Percentiles rank a stretch among this genome's conserved stretches.
phyloP scores from a whole-genome alignment of 2,797 vertebrate species.

The Hephaestus fuliginosus region DNA sequence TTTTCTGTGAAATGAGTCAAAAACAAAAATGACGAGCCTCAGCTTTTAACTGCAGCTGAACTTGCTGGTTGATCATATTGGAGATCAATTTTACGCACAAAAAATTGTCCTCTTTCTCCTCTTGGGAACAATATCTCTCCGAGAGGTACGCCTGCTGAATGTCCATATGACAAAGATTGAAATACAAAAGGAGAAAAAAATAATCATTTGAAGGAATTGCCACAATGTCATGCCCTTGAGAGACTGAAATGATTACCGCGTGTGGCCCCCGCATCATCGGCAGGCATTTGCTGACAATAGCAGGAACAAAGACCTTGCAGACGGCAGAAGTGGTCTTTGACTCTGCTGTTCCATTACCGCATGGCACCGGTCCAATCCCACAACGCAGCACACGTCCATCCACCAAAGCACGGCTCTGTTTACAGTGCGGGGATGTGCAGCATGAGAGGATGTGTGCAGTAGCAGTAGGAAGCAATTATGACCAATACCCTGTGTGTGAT shows the following conservation, averaged over 20 bases:
- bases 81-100: not conserved
- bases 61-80: not conserved
- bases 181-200: slow-evolving; percentile 34
- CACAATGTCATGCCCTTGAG: slow-evolving; percentile 63
- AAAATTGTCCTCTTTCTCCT: not conserved
- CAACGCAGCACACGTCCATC: slow-evolving; percentile 39
- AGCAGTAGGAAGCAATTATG: slow-evolving; percentile 64
- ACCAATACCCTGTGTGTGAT: slow-evolving; percentile 52
- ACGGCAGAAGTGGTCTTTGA: slow-evolving; percentile 64
- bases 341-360: slow-evolving; percentile 75
- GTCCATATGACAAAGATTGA: slow-evolving; percentile 24
- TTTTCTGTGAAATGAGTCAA: not conserved
- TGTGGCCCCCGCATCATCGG: slow-evolving; percentile 44
- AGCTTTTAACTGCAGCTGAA: not conserved
- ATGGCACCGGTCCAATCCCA: slow-evolving; percentile 73
- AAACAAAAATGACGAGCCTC: not conserved
- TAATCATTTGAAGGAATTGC: slow-evolving; percentile 41
- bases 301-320: slow-evolving; percentile 74
- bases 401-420: slow-evolving; percentile 57
- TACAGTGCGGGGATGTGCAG: slow-evolving; percentile 48
- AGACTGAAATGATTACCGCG: slow-evolving; percentile 58
- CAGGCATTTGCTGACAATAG: slow-evolving; percentile 76
- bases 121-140: not conserved
- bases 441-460: slow-evolving; percentile 54
- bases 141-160: not conserved